Evolutionary conservation across 2,888 invertebrate genomes (phyloP), one percentile per base, ranked within the genome.

Genomic region (Ceriagrion tenellum): DNA sequence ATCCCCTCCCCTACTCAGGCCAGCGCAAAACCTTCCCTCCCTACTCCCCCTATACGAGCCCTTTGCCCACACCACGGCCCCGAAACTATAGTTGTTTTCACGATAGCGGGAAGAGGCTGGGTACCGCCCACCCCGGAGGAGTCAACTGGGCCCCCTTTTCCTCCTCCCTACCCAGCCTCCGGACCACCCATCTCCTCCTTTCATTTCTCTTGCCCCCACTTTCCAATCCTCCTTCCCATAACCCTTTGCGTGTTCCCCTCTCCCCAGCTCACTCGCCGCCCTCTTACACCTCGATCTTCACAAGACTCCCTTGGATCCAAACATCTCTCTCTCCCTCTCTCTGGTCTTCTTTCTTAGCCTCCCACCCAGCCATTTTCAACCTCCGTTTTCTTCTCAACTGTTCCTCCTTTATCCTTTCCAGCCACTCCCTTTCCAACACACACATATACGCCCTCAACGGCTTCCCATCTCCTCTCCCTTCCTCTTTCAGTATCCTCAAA

Each of bases 21-120:
- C 88, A 47, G 16, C 40, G 88, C 40, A 1, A 40, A 2, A 13
- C 88, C 23, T 0, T 18, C 88, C 40, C 47, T 40, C 40, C 88
- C 47, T 35, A 40, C 88, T 55, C 88, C 59, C 59, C 59, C 59
- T 59, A 16, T 16, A 59, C 47, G 23, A 20, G 40, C 13, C 56
- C 55, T n/a, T 18, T 55, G 30, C 63, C 63, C 91, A 63, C 74
- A 26, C 74, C 69, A 47, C 93, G 40, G 47, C 93, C 63, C 93
- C 93, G 30, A 69, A 93, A 93, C 93, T 93, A 93, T 93, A 93
- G 93, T 93, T 93, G 93, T 93, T 93, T 93, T 93, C 93, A 93
- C 69, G 93, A 63, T 63, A 93, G 91, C 91, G 91, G 91, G 59
- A 59, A 90, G 90, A 90, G 90, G 35, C 30, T 59, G 90, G 47